These are phyloP conservation scores for Ibidorhyncha struthersii DNA, from an alignment of 2,113 vertebrate species.

Conservation along the genomic window DNA sequence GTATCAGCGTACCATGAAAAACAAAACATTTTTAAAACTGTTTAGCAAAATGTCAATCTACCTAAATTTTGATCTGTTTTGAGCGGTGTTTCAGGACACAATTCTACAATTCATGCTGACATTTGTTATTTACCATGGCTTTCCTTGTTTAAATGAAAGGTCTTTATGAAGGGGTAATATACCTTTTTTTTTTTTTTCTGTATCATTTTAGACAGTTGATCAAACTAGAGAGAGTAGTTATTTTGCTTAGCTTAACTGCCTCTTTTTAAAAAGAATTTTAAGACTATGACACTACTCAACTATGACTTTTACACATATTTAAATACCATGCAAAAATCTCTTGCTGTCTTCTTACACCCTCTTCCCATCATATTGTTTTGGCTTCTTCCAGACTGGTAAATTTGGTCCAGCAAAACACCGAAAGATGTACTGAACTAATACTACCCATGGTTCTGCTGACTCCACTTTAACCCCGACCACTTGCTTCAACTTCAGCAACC, in stretches of 20 bases:
- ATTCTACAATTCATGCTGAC: not conserved
- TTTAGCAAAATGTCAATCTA: not conserved
- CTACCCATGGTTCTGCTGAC: rapidly evolving
- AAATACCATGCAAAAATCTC: not conserved
- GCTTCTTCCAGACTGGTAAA: not conserved
- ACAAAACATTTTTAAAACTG: not conserved
- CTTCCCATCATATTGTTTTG: not conserved
- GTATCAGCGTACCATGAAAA: not conserved
- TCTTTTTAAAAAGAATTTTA: not conserved
- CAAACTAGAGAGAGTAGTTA: not conserved
- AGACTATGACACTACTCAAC: not conserved
- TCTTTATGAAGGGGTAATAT: not conserved
- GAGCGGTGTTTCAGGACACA: not conserved
- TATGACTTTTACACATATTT: not conserved
- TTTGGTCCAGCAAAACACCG: not conserved
- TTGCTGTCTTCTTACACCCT: not conserved
- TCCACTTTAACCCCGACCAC: not conserved
- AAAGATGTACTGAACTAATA: rapidly evolving
- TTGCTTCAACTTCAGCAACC: not conserved
- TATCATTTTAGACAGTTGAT: not conserved
- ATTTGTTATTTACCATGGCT: not conserved
- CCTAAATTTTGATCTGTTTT: not conserved
- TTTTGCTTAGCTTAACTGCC: not conserved
- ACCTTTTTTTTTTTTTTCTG: rapidly evolving
- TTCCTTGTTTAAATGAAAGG: not conserved